These are phyloP conservation scores for Uloborus diversus DNA, from an alignment of 1,140 invertebrate genomes.

Conservation along the genomic window DNA sequence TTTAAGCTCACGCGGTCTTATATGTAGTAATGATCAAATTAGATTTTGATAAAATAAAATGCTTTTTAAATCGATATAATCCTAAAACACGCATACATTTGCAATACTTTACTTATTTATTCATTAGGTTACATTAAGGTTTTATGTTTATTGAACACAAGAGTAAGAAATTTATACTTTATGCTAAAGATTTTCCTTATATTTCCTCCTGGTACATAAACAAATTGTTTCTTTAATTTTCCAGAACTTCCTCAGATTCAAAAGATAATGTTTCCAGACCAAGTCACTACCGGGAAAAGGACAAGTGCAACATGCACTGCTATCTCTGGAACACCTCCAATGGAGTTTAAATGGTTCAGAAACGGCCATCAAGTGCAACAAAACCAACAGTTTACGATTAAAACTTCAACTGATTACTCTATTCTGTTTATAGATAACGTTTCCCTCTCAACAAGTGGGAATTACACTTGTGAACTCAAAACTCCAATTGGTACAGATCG, in stretches of 20 bases:
- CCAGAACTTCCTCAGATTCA: constrained; percentile 43
- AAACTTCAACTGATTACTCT: constrained; percentile 25
- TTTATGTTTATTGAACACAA: no score
- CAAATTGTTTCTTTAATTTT: no score
- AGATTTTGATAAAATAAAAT: no score
- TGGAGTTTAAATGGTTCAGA: constrained; percentile 49
- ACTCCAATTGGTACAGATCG: constrained; percentile 73
- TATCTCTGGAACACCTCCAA: constrained; percentile 17
- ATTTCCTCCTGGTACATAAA: no score
- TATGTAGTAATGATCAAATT: no score
- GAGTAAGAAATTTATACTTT: no score
- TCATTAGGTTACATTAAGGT: no score
- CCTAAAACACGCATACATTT: no score
- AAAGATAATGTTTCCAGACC: constrained; percentile 37
- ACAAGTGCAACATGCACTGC: constrained; percentile 46
- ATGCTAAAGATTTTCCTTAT: no score
- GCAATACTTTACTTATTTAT: no score
- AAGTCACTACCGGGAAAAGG: constrained; percentile 24
- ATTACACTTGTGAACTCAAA: constrained; percentile 69
- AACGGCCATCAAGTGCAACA: constrained; percentile 1
- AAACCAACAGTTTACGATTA: neutral
- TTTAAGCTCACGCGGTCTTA: no score
- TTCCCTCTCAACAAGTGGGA: constrained; percentile 47
- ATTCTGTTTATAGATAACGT: constrained; percentile 47
- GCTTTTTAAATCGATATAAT: no score